Evolutionary conservation across 1,140 invertebrate species (phyloP), one percentile per base, ranked within the genome.

Genomic region (Pygmarrhopalites habei): DNA sequence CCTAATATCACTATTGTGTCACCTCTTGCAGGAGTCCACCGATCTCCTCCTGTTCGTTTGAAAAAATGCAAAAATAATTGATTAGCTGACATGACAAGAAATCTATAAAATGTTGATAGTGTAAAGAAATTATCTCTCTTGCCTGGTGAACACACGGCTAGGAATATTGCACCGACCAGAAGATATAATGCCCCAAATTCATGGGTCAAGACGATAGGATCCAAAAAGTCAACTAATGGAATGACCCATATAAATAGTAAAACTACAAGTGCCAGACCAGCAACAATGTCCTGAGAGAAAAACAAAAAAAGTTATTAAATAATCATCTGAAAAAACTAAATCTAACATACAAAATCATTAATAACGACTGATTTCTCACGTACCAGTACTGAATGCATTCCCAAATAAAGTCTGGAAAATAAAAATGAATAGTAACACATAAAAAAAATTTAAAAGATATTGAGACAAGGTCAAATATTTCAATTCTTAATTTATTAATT

Each of bases 301-400:
- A n/a, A n/a, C n/a, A n/a, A n/a, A n/a, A n/a, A n/a, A n/a, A n/a
- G n/a, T n/a, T n/a, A n/a, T n/a, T n/a, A n/a, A n/a, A n/a, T n/a
- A n/a, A n/a, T n/a, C n/a, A n/a, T n/a, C n/a, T n/a, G n/a, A n/a
- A n/a, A n/a, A n/a, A n/a, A n/a, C n/a, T n/a, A n/a, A n/a, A n/a
- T n/a, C n/a, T n/a, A n/a, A n/a, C n/a, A n/a, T n/a, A n/a, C n/a
- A n/a, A n/a, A n/a, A n/a, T n/a, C n/a, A n/a, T n/a, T n/a, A n/a
- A n/a, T n/a, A n/a, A n/a, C n/a, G n/a, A n/a, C n/a, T n/a, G n/a
- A n/a, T n/a, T n/a, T n/a, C n/a, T n/a, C n/a, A 75, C 79, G 82
- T 77, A 88, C 86, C 74, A 93, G 76, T 58, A 92, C 83, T 64
- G 88, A 86, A 74, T 95, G 92, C 90, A 95, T 95, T 69, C 92